Conservation (phyloP, 2,797 vertebrate species). For the Pelodytes ibericus region DNA sequence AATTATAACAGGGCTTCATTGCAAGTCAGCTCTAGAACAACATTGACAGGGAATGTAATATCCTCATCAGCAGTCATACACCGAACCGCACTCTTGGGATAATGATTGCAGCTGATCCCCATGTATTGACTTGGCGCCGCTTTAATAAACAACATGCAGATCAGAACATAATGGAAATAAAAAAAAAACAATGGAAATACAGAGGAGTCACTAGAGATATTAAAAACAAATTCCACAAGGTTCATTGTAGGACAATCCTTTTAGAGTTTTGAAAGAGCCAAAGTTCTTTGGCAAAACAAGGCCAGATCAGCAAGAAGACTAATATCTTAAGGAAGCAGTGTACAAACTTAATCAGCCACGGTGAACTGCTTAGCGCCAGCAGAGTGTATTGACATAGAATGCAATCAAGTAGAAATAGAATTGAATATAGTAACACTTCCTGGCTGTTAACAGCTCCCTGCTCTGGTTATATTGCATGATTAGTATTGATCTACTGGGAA, state of each 20-base stretch:
- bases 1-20: neutral
- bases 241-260: constrained; percentile 35
- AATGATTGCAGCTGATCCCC: constrained; percentile 10
- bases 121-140: constrained; percentile 16
- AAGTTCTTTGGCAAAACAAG: constrained; percentile 28
- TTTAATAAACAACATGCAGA: constrained; percentile 35
- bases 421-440: constrained; percentile 59
- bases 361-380: constrained; percentile 54
- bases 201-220: constrained; percentile 30
- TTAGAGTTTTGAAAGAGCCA: constrained; percentile 25
- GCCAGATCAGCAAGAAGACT: constrained; percentile 38
- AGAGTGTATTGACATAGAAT: constrained; percentile 62
- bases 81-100: constrained; percentile 9
- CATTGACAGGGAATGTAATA: constrained; percentile 25
- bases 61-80: constrained; percentile 6
- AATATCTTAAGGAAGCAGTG: constrained; percentile 45
- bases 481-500: constrained; percentile 65
- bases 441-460: constrained; percentile 63
- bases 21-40: constrained; percentile 26
- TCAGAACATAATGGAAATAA: constrained; percentile 14
- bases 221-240: constrained; percentile 25
- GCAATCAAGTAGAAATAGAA: constrained; percentile 60
- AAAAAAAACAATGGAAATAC: constrained; percentile 23
- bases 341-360: constrained; percentile 53
- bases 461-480: constrained; percentile 62